Percentiles rank a stretch among this genome's conserved stretches.
Evolutionary conservation across 2,113 vertebrate genomes (phyloP).

Genomic region (Triplophysa dalaica): DNA sequence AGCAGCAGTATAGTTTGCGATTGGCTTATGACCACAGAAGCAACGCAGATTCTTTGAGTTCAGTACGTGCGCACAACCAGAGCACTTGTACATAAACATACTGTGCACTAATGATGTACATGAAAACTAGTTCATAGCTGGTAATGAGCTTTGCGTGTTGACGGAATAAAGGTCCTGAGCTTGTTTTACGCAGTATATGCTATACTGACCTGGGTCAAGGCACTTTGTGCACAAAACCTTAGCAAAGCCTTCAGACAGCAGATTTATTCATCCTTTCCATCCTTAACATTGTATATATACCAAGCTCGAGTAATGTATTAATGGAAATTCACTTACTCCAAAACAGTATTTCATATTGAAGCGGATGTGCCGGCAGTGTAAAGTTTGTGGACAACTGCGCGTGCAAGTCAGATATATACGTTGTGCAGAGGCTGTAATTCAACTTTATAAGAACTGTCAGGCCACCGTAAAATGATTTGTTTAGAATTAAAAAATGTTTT

Average conservation of each 20-base stretch:
- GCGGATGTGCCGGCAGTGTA: neutral
- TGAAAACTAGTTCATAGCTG: neutral
- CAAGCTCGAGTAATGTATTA: neutral
- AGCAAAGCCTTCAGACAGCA: neutral
- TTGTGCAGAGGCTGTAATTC: neutral
- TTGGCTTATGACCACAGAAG: neutral
- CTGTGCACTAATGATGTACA: conserved; percentile 10
- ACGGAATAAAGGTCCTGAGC: conserved; percentile 9
- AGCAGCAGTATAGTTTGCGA: conserved; percentile 11
- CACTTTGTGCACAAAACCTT: neutral
- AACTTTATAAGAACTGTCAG: neutral
- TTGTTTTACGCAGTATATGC: neutral
- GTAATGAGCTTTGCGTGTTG: conserved; percentile 45
- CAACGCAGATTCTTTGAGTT: conserved; percentile 14
- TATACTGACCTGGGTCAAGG: conserved; percentile 21
- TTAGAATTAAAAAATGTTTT: neutral
- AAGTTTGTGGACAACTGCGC: neutral
- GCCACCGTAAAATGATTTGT: neutral
- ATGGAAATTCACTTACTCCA: neutral
- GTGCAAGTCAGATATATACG: neutral
- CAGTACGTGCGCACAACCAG: neutral
- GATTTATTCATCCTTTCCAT: neutral
- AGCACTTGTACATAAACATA: conserved; percentile 6
- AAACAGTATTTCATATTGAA: neutral
- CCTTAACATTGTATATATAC: neutral